Evolutionary conservation across 2,888 invertebrate genomes (phyloP).

Genomic region (Fragum whitleyi): DNA sequence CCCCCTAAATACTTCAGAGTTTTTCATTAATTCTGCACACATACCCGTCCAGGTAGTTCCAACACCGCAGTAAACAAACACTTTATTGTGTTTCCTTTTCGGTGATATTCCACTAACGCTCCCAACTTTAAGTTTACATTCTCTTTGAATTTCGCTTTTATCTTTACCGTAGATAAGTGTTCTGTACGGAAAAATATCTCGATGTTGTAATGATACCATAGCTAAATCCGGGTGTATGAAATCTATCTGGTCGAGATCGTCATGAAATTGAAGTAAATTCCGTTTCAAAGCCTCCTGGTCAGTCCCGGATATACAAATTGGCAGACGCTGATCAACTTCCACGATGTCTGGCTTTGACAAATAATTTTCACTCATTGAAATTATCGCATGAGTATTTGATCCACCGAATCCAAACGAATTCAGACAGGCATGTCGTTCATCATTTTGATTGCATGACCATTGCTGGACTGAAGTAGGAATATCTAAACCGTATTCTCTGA

Average conservation of each 20-base stretch:
- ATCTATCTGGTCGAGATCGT: background rate
- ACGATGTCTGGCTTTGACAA: background rate
- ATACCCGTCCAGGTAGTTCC: slow-evolving; percentile 71
- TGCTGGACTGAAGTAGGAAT: slow-evolving; percentile 50
- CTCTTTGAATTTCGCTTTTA: background rate
- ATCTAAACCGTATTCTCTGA: slow-evolving; percentile 48
- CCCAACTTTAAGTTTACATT: background rate
- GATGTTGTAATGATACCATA: background rate
- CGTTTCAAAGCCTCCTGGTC: background rate
- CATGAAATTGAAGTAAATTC: background rate
- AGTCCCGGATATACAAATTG: background rate
- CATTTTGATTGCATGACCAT: slow-evolving; percentile 40
- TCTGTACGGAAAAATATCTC: slow-evolving; percentile 14
- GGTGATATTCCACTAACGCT: background rate
- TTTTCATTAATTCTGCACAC: slow-evolving; percentile 50
- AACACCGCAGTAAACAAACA: slow-evolving; percentile 73
- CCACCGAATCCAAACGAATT: slow-evolving; percentile 33
- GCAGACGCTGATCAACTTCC: no score
- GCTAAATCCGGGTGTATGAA: background rate
- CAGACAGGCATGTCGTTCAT: background rate
- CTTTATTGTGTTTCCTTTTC: slow-evolving; percentile 26
- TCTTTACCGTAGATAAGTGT: background rate
- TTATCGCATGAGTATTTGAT: slow-evolving; percentile 11
- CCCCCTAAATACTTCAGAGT: slow-evolving; percentile 42
- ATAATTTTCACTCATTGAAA: slow-evolving; percentile 40